These are phyloP conservation scores for Macropodus opercularis DNA, from an alignment of 2,797 vertebrate species.

Conservation along the genomic window DNA sequence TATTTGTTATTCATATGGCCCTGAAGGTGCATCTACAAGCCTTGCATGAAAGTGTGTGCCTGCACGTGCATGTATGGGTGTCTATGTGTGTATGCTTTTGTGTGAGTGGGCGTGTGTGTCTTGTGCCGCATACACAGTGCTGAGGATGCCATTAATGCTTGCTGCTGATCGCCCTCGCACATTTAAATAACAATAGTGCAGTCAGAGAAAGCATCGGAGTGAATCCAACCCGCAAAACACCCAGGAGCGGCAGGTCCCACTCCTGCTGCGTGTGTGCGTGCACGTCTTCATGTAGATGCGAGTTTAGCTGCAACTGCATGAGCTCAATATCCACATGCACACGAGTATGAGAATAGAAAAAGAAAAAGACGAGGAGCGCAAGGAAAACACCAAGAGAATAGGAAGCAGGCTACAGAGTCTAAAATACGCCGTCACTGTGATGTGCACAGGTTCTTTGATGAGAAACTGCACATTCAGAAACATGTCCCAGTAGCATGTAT, in stretches of 20 bases:
- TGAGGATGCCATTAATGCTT: conserved; percentile 79
- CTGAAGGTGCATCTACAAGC: conserved; percentile 76
- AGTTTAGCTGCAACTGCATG: conserved; percentile 22
- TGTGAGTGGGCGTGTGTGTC: conserved; percentile 51
- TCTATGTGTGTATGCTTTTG: conserved; percentile 40
- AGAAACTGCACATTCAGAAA: conserved; percentile 38
- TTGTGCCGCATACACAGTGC: conserved; percentile 65
- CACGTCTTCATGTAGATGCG: conserved; percentile 6
- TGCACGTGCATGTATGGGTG: conserved; percentile 34
- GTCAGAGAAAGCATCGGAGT: conserved; percentile 76
- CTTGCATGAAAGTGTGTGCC: conserved; percentile 64
- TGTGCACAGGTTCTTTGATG: conserved; percentile 38
- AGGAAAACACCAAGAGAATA: conserved; percentile 11
- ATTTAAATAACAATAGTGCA: conserved; percentile 83
- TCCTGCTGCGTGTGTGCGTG: conserved; percentile 31
- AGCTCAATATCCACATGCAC: conserved; percentile 39
- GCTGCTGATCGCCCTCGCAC: conserved; percentile 79
- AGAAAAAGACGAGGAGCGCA: conserved; percentile 18
- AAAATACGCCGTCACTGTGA: conserved; percentile 35
- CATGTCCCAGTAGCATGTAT: conserved; percentile 40
- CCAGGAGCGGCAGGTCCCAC: conserved; percentile 61
- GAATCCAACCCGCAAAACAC: conserved; percentile 78
- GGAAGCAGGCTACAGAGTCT: conserved; percentile 20
- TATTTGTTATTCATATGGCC: conserved; percentile 81
- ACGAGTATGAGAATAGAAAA: conserved; percentile 41